phyloP scores from a whole-genome alignment of 2,888 invertebrate genomes.

The Nephrocerus scutellatus region DNA sequence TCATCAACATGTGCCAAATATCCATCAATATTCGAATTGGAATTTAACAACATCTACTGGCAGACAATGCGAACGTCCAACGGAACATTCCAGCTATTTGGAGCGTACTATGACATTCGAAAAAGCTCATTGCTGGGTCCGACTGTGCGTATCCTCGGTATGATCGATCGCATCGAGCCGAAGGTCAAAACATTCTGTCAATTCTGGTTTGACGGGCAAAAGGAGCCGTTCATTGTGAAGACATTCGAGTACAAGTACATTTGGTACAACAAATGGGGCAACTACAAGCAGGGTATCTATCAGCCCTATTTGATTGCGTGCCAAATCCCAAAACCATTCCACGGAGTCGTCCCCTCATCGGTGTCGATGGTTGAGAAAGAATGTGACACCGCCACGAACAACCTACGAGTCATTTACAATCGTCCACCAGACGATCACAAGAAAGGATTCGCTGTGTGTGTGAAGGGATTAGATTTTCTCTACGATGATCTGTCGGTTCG shows the following conservation, averaged over 20 bases:
- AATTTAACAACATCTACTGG: slow-evolving; percentile 92
- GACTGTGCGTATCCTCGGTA: slow-evolving; percentile 74
- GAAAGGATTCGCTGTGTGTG: slow-evolving; percentile 84
- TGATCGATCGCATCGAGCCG: slow-evolving; percentile 86
- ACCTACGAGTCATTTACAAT: slow-evolving; percentile 74
- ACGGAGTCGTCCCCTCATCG: slow-evolving; percentile 67
- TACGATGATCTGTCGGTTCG: slow-evolving; percentile 86
- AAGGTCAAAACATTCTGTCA: slow-evolving; percentile 76
- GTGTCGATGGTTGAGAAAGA: slow-evolving; percentile 78
- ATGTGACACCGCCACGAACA: slow-evolving; percentile 81
- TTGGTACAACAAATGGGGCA: slow-evolving; percentile 92
- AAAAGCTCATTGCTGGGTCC: slow-evolving; percentile 72
- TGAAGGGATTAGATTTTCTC: slow-evolving; percentile 87
- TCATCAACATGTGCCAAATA: slow-evolving; percentile 70
- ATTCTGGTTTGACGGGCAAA: slow-evolving; percentile 81
- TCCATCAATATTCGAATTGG: slow-evolving; percentile 82
- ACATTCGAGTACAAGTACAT: slow-evolving; percentile 88
- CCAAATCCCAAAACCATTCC: slow-evolving; percentile 70
- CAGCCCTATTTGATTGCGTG: slow-evolving; percentile 88
- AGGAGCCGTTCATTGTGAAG: slow-evolving; percentile 72
- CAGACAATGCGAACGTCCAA: slow-evolving; percentile 74
- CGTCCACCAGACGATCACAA: slow-evolving; percentile 57
- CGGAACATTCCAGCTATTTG: slow-evolving; percentile 85
- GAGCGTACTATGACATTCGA: slow-evolving; percentile 81
- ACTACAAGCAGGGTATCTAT: slow-evolving; percentile 83